Evolutionary conservation across 1,140 invertebrate genomes (phyloP), one percentile per base, ranked within the genome.

Genomic region (Ips nitidus): DNA sequence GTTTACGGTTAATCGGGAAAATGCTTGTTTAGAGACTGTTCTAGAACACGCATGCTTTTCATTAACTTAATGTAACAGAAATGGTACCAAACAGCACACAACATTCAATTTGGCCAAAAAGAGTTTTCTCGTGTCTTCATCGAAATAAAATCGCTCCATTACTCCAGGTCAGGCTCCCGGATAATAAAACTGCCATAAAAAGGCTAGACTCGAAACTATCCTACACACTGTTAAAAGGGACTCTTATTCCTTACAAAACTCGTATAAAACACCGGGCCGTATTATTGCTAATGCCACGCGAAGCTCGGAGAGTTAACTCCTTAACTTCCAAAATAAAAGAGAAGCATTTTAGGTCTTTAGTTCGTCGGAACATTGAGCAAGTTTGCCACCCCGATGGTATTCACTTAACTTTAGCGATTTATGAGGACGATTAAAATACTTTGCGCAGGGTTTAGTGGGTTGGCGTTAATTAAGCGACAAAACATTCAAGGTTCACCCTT

Each of bases 391-490:
- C 7, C 37, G 37, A 40, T 56, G 53, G 53, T 56, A 40, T 56
- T 56, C 22, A 50, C 45, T 50, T 56, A 56, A 56, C 53, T 56
- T 56, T 56, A 2, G 53, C 37, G 38, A 56, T 56, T 56, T 56
- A 56, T 56, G 6, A 40, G n/a, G 7, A 7, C 53, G 53, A 56
- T 56, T 56, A 56, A 56, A 56, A 56, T 56, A 56, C 53, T 56
- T 56, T 56, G 53, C 39, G 45, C 22, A 8, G 7, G 53, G 53
- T 38, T 56, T 56, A 56, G n/a, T 56, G 53, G 53, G 53, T 38
- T 56, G 53, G 38, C 53, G 38, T 37, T 56, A 56, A 56, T 56
- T 56, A 56, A 56, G 53, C 4, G 53, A 22, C 6, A 50, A 50
- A 50, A 8, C 1, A 50, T 50, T 50, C 22, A 22, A 22, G 22